Evolutionary conservation across 2,113 vertebrate genomes (phyloP), one percentile per base, ranked within the genome.

Genomic region (Brachypodius melanocephalos): DNA sequence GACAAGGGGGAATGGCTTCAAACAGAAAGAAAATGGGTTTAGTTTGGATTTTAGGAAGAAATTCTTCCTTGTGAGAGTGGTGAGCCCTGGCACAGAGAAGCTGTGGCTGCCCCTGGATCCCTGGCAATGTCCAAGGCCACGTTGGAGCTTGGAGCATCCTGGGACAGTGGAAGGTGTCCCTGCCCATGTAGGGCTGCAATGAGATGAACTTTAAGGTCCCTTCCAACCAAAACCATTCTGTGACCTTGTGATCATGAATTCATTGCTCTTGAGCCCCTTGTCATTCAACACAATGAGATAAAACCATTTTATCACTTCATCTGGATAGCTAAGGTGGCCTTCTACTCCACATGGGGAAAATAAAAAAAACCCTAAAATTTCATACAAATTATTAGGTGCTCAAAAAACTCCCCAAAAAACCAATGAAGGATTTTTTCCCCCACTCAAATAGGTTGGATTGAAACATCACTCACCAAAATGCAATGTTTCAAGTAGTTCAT

Each of bases 281-380:
- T 17, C 71, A 9, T 34, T 31, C 20, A 42, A 38, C 9, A 55
- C 8, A 62, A 42, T 4, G 10, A 85, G 24, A 51, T 34, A 72
- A 71, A 55, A n/a, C 8, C 24, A 21, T 58, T 67, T 11, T 17
- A 46, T 57, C 43, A 9, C 43, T 74, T 62, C 7, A 36, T 79
- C 10, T 67, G 46, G 8, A 63, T 46, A 84, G 3, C 19, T 31
- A 42, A 73, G 0, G 0, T 3, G 8, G 38, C 34, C 68, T 84
- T 24, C 17, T 28, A 42, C 22, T 57, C 46, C 42, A n/a, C 6
- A 15, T 6, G 3, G 29, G 14, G 40, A 46, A 71, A 81, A 38
- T 4, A n/a, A n/a, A 31, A 31, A 58, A 86, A 76, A 62, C 34
- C 26, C 4, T n/a, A 63, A 79, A 63, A 26, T 2, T 68, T 54